phyloP scores from a whole-genome alignment of 2,888 invertebrate species.

The Apoda limacodes region DNA sequence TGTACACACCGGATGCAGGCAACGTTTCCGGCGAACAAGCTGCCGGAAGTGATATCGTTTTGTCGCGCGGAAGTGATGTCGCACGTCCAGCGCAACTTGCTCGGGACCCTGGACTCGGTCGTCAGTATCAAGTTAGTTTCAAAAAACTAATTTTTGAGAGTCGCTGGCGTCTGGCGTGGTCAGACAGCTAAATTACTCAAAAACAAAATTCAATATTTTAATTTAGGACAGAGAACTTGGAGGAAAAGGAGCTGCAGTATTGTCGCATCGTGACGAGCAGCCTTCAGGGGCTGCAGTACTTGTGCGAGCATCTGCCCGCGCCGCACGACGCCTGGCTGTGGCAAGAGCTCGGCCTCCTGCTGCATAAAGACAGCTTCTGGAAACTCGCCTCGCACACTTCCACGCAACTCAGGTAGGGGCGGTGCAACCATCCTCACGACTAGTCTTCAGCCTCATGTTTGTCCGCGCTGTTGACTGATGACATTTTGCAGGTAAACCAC shows the following conservation, averaged over 20 bases:
- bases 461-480: too few species aligned
- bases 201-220: too few species aligned
- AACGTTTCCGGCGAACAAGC: conserved; percentile 83
- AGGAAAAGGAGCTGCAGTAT: conserved; percentile 27
- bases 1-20: too few species aligned
- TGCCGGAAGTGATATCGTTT: conserved; percentile 82
- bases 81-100: conserved; percentile 75
- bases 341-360: conserved; percentile 61
- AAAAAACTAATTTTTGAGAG: too few species aligned
- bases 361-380: conserved; percentile 78
- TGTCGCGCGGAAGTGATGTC: conserved; percentile 85
- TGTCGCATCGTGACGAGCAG: conserved; percentile 26
- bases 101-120: conserved; percentile 33
- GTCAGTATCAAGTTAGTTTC: too few species aligned
- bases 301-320: conserved; percentile 25
- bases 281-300: conserved; percentile 31
- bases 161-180: too few species aligned
- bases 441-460: too few species aligned
- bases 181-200: too few species aligned
- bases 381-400: conserved; percentile 71
- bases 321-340: conserved; percentile 67
- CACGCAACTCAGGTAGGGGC: conserved; percentile 26
- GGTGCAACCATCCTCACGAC: neutral
- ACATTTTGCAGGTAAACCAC: too few species aligned
- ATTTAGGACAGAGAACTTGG: conserved; percentile 28